phyloP scores from a whole-genome alignment of 2,888 invertebrate species.

The Andrena bucephala region DNA sequence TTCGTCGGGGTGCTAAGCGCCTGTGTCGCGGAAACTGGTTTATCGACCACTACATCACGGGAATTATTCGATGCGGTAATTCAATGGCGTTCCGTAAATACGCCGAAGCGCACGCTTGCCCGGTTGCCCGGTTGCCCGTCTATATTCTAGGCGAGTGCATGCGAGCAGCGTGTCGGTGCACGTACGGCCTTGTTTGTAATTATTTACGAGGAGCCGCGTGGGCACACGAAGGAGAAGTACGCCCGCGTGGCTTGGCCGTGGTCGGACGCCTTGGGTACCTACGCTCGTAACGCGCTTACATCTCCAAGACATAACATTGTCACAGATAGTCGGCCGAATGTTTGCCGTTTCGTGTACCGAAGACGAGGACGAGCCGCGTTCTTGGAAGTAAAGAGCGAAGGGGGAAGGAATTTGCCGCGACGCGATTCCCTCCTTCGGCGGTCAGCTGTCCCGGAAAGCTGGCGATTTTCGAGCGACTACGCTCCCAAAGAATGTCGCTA shows the following conservation, averaged over 20 bases:
- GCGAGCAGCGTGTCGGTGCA: conserved; percentile 31
- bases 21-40: conserved; percentile 70
- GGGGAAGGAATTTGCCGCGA: conserved; percentile 17
- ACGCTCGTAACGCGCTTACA: conserved; percentile 20
- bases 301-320: conserved; percentile 52
- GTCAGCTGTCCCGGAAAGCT: conserved; percentile 15
- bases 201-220: conserved; percentile 68
- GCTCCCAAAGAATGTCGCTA: conserved; percentile 16
- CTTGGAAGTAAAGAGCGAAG: conserved; percentile 22
- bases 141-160: conserved; percentile 33
- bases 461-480: conserved; percentile 8
- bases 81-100: conserved; percentile 61
- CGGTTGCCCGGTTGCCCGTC: background rate
- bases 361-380: conserved; percentile 30
- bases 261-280: conserved; percentile 34
- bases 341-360: conserved; percentile 37
- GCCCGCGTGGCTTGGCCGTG: conserved; percentile 19
- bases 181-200: conserved; percentile 59
- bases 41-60: conserved; percentile 72
- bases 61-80: conserved; percentile 64
- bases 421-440: background rate
- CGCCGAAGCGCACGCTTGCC: conserved; percentile 9
- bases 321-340: conserved; percentile 28
- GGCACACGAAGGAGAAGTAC: conserved; percentile 38
- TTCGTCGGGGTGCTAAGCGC: conserved; percentile 24